These are phyloP conservation scores for Ypsolopha sequella DNA, from an alignment of 2,888 invertebrate species.

Conservation along the genomic window DNA sequence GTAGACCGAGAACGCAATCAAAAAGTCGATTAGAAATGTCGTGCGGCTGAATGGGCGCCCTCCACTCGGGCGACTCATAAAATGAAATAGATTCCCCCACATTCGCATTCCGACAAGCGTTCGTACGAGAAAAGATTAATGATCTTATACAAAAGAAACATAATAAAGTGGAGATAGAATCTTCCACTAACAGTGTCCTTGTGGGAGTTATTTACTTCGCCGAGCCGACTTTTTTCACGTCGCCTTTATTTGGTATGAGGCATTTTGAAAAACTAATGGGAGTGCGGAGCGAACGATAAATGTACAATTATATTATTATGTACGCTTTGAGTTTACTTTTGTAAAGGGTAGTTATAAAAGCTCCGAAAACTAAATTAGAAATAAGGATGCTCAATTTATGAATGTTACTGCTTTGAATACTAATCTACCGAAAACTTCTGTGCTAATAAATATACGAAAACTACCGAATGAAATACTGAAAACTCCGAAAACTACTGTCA, in stretches of 20 bases:
- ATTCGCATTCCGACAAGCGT: conserved; percentile 72
- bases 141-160: conserved; percentile 67
- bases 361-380: too few species aligned
- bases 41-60: conserved; percentile 61
- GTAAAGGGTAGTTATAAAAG: too few species aligned
- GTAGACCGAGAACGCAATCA: conserved; percentile 59
- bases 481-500: too few species aligned
- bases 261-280: conserved; percentile 21
- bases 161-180: conserved; percentile 70
- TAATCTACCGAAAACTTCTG: too few species aligned
- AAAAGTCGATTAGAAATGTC: conserved; percentile 71
- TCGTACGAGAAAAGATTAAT: conserved; percentile 71
- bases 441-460: too few species aligned
- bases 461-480: too few species aligned
- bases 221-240: conserved; percentile 61
- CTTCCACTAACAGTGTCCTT: conserved; percentile 70
- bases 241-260: conserved; percentile 40
- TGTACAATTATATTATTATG: conserved; percentile 1
- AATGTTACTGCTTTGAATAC: too few species aligned
- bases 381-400: too few species aligned
- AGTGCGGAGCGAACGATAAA: background rate
- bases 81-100: conserved; percentile 71
- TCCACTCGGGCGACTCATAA: conserved; percentile 67
- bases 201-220: conserved; percentile 66
- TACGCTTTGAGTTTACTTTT: too few species aligned